Evolutionary conservation across 2,797 vertebrate genomes (phyloP).

Genomic region (Neomorphus geoffroyi): DNA sequence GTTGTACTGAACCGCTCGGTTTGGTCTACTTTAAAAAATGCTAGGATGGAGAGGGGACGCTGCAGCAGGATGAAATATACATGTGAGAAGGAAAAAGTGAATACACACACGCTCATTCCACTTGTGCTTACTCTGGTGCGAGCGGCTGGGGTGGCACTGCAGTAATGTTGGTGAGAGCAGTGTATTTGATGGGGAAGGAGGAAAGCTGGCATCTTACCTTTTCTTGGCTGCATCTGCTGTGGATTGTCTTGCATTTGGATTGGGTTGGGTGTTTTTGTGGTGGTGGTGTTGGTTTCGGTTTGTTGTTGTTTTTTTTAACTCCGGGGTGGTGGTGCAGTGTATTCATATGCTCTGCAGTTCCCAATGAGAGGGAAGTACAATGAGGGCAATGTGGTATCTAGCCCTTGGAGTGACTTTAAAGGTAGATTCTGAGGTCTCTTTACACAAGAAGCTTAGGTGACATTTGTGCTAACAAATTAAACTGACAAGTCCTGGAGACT

Average conservation of each 20-base stretch:
- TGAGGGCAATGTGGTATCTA: not conserved
- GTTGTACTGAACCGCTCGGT: not conserved
- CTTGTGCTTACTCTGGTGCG: not conserved
- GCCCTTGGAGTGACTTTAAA: not conserved
- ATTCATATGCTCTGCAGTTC: not conserved
- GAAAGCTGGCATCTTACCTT: not conserved
- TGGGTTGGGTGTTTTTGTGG: too few species aligned
- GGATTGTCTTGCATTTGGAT: too few species aligned
- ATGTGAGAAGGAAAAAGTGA: not conserved
- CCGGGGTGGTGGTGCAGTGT: not conserved
- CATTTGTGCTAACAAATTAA: not conserved
- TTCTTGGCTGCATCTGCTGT: not conserved
- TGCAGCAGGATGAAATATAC: not conserved
- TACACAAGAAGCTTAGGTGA: not conserved
- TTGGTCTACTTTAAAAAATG: not conserved
- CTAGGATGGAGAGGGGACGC: not conserved
- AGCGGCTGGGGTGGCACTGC: not conserved
- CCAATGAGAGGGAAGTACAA: not conserved
- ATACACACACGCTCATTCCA: not conserved
- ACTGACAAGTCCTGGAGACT: not conserved
- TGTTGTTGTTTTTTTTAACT: not conserved
- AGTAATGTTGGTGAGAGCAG: not conserved
- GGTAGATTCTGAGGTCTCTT: not conserved
- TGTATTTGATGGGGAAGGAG: not conserved
- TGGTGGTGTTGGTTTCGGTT: not conserved